A percentile compares a stretch with the other conserved stretches of the same genome.
phyloP scores from a whole-genome alignment of 2,888 invertebrate species.

The Aspidiotus destructor region DNA sequence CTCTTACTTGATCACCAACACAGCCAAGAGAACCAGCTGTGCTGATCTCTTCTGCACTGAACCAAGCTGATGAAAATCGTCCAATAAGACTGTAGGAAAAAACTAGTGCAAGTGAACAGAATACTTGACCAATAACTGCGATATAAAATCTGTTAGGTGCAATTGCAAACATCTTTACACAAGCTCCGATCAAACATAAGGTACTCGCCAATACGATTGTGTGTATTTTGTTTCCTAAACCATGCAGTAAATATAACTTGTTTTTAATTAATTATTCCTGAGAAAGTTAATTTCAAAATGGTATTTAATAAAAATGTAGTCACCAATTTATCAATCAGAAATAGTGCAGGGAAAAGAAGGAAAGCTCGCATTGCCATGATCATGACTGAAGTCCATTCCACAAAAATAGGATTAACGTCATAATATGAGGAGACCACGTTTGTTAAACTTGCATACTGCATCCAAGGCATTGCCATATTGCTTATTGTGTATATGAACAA shows the following conservation, averaged over 20 bases:
- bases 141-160: constrained; percentile 75
- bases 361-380: background rate
- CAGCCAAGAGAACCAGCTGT: constrained; percentile 96
- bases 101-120: constrained; percentile 78
- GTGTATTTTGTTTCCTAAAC: constrained; percentile 43
- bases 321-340: constrained; percentile 58
- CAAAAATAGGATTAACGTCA: background rate
- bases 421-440: background rate
- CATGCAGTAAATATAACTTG: no score
- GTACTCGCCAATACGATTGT: constrained; percentile 71
- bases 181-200: constrained; percentile 80
- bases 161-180: constrained; percentile 84
- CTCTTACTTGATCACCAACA: constrained; percentile 88
- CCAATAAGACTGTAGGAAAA: constrained; percentile 91
- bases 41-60: constrained; percentile 89
- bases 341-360: background rate
- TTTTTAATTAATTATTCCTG: no score
- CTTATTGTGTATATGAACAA: background rate
- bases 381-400: constrained; percentile 1
- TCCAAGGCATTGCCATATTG: background rate
- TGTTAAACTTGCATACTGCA: background rate
- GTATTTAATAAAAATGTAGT: no score
- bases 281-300: no score
- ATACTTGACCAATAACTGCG: constrained; percentile 78
- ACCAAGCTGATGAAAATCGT: constrained; percentile 91